Base-by-base conservation (phyloP, 1,140 invertebrate species). In the Lepidurus couesii region DNA sequence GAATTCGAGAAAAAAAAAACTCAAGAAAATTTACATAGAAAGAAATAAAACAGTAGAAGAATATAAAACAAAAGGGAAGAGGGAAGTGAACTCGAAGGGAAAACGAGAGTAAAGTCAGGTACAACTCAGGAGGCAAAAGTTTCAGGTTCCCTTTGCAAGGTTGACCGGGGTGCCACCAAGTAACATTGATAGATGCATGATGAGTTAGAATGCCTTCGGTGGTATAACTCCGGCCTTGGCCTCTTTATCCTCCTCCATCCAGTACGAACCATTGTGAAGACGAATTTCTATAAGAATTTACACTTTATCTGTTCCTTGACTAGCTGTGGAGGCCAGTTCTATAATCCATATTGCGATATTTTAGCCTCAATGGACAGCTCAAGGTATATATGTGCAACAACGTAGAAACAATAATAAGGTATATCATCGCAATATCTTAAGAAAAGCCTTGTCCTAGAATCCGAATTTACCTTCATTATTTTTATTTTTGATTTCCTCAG, bases 11-110 rank as follows among this genome's bases (percentile, higher is more conserved):
- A 4, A 34, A 34, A 34, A 34, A 1, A 34, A 34, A 34, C 34
- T 34, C 3, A 34, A 34, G 34, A 34, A 34, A 34, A 34, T 34
- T 0, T 34, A 34, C 53, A 3, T 21, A 65, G 4, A 65, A 65
- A 47, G 26, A 3, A 26, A 26, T 26, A 26, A 26, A 26, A 26
- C 0, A 26, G 26, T 26, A 26, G 34, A 34, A 34, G 3, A 34
- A 2, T 2, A 34, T 34, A 34, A 65, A 13, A 65, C 4, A 47
- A 3, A 11, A 16, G 45, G 45, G 45, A 16, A 47, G 21, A 65
- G 21, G 53, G 53, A 65, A 65, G 53, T 65, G n/a, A 65, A 65
- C 53, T 16, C 16, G 21, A 65, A 65, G n/a, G 53, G 53, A 65
- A 65, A 65, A 13, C 13, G 13, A 16, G 13, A 65, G 53, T 65